phyloP scores from a whole-genome alignment of 2,797 vertebrate species.

The Margarornis squamiger region DNA sequence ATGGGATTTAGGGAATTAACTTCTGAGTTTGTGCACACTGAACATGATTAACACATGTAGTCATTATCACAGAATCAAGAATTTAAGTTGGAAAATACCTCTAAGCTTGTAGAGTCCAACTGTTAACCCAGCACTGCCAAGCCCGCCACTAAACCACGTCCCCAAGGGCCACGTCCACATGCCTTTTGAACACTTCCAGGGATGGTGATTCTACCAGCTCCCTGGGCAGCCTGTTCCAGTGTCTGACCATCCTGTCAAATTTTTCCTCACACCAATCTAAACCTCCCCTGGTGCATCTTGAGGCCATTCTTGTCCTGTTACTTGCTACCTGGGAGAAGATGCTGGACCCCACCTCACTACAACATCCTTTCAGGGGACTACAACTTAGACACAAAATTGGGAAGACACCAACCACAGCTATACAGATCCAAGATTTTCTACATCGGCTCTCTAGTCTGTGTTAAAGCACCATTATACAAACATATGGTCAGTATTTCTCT shows the following conservation, averaged over 20 bases:
- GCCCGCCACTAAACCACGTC: background rate
- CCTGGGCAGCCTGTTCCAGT: background rate
- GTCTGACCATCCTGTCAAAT: background rate
- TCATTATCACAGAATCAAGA: background rate
- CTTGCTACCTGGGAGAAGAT: background rate
- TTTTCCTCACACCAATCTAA: background rate
- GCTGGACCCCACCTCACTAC: accelerated
- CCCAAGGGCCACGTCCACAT: background rate
- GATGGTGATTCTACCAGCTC: background rate
- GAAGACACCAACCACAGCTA: background rate
- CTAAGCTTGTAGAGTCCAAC: background rate
- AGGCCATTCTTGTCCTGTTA: background rate
- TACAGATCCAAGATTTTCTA: background rate
- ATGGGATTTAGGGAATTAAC: background rate
- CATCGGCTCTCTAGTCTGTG: background rate
- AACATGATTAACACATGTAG: background rate
- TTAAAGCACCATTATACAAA: background rate
- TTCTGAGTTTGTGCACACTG: background rate
- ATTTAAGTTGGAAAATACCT: background rate
- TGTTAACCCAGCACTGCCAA: background rate
- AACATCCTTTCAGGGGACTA: background rate
- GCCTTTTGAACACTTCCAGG: background rate
- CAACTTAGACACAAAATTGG: background rate
- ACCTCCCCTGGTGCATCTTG: background rate
- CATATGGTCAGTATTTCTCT: background rate